Conservation (phyloP, 2,113 vertebrate genomes). For the Pangasianodon hypophthalmus region DNA sequence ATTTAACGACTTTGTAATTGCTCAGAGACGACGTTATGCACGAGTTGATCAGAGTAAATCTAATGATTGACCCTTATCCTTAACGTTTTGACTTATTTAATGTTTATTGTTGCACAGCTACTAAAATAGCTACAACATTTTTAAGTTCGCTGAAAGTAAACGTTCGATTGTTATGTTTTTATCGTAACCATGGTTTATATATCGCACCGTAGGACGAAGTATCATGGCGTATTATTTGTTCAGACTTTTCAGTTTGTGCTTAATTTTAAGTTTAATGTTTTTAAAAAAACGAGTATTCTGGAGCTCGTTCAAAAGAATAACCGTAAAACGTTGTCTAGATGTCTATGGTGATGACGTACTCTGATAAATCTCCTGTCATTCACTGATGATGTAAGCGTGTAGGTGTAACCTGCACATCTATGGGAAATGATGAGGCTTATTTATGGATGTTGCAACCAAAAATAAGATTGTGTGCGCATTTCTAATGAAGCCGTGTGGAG, state of each 20-base stretch:
- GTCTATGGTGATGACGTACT: too few species aligned
- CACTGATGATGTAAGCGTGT: background rate
- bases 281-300: too few species aligned
- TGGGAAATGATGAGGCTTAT: background rate
- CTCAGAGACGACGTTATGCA: background rate
- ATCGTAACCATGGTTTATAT: too few species aligned
- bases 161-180: too few species aligned
- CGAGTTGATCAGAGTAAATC: too few species aligned
- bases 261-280: too few species aligned
- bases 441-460: background rate
- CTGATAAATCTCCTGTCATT: background rate
- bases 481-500: background rate
- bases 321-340: too few species aligned
- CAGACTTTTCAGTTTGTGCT: too few species aligned
- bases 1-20: background rate
- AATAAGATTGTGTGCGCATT: background rate
- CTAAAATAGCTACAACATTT: background rate
- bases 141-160: background rate
- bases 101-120: background rate
- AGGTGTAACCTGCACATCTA: background rate
- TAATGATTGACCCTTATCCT: background rate
- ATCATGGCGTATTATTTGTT: too few species aligned
- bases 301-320: too few species aligned
- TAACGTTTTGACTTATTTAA: background rate
- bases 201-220: too few species aligned